Base-by-base conservation (phyloP, 2,888 invertebrate species). In the Loripinus fragilis region DNA sequence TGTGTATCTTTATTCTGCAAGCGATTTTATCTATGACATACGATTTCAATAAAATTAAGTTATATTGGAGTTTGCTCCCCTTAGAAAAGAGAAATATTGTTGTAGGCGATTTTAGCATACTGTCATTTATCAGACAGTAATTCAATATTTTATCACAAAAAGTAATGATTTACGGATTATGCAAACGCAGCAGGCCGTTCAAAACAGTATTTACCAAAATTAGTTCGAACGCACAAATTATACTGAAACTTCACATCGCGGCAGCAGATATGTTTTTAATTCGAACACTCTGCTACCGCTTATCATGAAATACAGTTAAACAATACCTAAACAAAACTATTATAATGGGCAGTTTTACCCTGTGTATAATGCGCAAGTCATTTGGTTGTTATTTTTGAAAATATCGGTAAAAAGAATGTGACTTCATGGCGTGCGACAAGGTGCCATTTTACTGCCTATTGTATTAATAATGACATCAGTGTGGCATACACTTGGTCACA, bases 101-200 rank as follows among this genome's bases (percentile, higher is more conserved):
- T 60, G 60, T 28, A 60, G 60, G 60, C 60, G 60, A 60, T 60
- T 60, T 60, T 60, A 60, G 33, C 60, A 28, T 60, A n/a, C 23
- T 30, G 60, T 60, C 23, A 60, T 60, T 60, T 33, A 60, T 60
- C 60, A 60, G 33, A 17, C 41, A 42, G 67, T 42, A 67, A 67
- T 67, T 45, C 45, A 67, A 67, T 67, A 67, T 42, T 60, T 67
- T 67, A 67, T 67, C 67, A 17, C 67, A 67, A 67, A n/a, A 67
- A 67, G 20, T 42, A 67, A 67, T 67, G 67, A 67, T 67, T 67
- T 38, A 67, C 41, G 67, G 67, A 67, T 67, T 67, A 67, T 67
- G 67, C 67, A 67, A 42, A 67, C 67, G 55, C 74, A 64, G 55
- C 74, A 74, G 66, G 60, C 71, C 66, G 69, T 71, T 67, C 55